These are phyloP conservation scores for Parthenolecanium corni DNA, from an alignment of 2,888 invertebrate species.

Conservation along the genomic window DNA sequence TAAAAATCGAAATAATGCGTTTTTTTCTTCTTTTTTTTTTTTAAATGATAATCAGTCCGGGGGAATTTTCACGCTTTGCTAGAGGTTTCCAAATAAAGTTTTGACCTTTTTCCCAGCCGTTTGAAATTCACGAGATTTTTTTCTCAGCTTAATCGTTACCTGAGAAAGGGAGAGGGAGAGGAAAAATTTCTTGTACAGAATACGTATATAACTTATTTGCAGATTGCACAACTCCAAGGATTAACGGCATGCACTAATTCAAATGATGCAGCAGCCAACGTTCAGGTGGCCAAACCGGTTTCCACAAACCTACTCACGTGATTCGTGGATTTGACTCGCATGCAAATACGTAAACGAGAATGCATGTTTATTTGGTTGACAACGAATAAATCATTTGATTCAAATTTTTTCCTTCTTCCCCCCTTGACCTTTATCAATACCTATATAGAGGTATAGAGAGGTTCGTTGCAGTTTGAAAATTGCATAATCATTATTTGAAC, in stretches of 20 bases:
- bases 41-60: too few relatives aligned
- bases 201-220: constrained; percentile 7
- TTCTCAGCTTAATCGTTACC: too few relatives aligned
- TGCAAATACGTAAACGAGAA: constrained; percentile 24
- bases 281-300: constrained; percentile 28
- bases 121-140: too few relatives aligned
- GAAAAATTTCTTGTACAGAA: background rate
- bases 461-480: too few relatives aligned
- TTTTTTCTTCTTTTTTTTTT: too few relatives aligned
- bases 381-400: constrained; percentile 26
- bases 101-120: too few relatives aligned
- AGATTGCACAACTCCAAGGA: constrained; percentile 23
- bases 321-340: constrained; percentile 25
- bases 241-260: constrained; percentile 24
- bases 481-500: too few relatives aligned
- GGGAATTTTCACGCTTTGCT: too few relatives aligned
- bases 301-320: constrained; percentile 26
- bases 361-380: constrained; percentile 23
- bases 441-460: background rate
- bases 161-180: too few relatives aligned
- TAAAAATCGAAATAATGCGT: too few relatives aligned
- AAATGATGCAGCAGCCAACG: constrained; percentile 19
- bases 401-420: background rate
- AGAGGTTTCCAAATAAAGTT: too few relatives aligned
- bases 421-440: background rate